phyloP scores from a whole-genome alignment of 1,140 invertebrate species.

The Drosophila dunni region DNA sequence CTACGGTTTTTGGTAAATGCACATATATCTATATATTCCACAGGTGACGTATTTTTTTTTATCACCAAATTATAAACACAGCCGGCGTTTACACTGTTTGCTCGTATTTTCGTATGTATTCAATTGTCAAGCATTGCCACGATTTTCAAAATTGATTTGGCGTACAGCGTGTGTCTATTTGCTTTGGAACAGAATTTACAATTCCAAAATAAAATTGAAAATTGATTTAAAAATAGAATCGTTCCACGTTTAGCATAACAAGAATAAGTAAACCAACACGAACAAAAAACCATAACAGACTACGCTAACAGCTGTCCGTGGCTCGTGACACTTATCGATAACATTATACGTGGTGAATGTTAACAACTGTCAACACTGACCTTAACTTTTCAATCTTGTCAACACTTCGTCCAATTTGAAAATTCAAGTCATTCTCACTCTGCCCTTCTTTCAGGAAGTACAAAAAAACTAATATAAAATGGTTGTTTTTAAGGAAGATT shows the following conservation, averaged over 20 bases:
- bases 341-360: not conserved
- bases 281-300: slow-evolving; percentile 55
- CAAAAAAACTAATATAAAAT: slow-evolving; percentile 23
- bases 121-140: slow-evolving; percentile 26
- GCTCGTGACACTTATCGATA: slow-evolving; percentile 9
- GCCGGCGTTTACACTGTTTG: slow-evolving; percentile 29
- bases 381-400: not conserved
- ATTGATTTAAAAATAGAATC: slow-evolving; percentile 73
- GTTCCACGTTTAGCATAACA: slow-evolving; percentile 61
- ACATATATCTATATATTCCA: slow-evolving; percentile 42
- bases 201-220: slow-evolving; percentile 70
- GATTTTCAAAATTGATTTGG: slow-evolving; percentile 4
- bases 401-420: slow-evolving; percentile 38
- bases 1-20: slow-evolving; percentile 36
- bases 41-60: slow-evolving; percentile 29
- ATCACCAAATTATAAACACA: slow-evolving; percentile 16
- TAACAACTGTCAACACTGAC: not conserved
- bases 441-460: not conserved
- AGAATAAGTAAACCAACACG: slow-evolving; percentile 39
- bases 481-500: slow-evolving; percentile 20
- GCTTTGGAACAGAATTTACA: slow-evolving; percentile 52
- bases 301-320: slow-evolving; percentile 46
- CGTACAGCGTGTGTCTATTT: slow-evolving; percentile 31
- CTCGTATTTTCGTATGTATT: slow-evolving; percentile 2
- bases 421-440: slow-evolving; percentile 63